Evolutionary conservation across 2,797 vertebrate species (phyloP).

Genomic region (Clarias pachynema): DNA sequence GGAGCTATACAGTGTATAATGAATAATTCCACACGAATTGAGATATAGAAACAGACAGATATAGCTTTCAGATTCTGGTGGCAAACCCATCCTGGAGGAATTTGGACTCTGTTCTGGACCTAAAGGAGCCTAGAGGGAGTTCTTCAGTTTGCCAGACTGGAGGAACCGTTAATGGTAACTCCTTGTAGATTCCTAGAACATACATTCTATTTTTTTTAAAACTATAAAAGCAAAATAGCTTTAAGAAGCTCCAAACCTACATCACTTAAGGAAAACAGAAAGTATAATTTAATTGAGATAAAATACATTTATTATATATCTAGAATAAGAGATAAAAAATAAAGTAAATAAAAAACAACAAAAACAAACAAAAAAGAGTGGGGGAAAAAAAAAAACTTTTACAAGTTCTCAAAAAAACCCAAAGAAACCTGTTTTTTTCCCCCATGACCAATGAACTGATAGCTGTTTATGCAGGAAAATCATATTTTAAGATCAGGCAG

Average conservation of each 20-base stretch:
- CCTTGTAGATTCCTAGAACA: background rate
- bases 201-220: background rate
- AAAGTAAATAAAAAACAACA: too few species aligned
- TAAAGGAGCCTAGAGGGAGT: background rate
- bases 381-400: background rate
- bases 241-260: background rate
- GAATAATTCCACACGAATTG: background rate
- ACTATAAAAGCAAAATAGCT: background rate
- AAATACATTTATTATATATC: background rate
- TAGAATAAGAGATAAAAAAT: too few species aligned
- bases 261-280: background rate
- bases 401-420: background rate
- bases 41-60: background rate
- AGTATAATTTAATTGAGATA: background rate
- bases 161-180: background rate
- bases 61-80: background rate
- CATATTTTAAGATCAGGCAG: conserved; percentile 16
- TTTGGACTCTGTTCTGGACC: background rate
- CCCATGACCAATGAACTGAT: background rate
- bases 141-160: background rate
- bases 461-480: conserved; percentile 22
- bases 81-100: background rate
- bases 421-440: background rate
- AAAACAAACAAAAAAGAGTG: too few species aligned
- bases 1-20: background rate